These are phyloP conservation scores for Accipiter cooperii DNA, from an alignment of 2,113 vertebrate species.

Conservation along the genomic window DNA sequence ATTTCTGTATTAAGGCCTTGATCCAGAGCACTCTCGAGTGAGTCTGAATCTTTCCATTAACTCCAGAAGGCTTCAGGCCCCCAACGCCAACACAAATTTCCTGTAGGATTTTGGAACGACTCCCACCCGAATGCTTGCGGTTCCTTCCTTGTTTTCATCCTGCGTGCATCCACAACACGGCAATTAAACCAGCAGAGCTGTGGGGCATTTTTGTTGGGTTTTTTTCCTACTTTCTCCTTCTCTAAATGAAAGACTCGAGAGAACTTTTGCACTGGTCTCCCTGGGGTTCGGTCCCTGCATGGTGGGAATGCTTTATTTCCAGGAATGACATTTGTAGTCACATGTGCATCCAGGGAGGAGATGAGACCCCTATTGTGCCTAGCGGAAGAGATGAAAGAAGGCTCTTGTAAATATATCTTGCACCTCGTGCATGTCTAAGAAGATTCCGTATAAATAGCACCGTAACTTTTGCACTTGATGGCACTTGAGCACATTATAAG, in stretches of 20 bases:
- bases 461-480: conserved; percentile 27
- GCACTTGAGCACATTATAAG: conserved; percentile 46
- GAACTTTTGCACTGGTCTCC: neutral
- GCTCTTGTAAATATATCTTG: conserved; percentile 31
- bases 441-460: conserved; percentile 50
- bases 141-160: neutral
- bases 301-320: neutral
- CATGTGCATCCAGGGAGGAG: neutral
- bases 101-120: neutral
- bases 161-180: neutral
- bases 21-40: neutral
- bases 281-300: neutral
- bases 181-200: neutral
- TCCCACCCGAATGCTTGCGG: neutral
- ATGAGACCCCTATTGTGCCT: neutral
- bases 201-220: neutral
- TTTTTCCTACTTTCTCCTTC: neutral
- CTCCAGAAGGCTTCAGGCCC: neutral
- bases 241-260: neutral
- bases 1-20: neutral
- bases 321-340: neutral
- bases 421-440: conserved; percentile 17
- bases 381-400: conserved; percentile 10
- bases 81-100: neutral
- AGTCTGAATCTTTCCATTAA: neutral